Evolutionary conservation across 35 echinoderm and acorn worm species (phyloP).

Genomic region (Acanthaster planci): DNA sequence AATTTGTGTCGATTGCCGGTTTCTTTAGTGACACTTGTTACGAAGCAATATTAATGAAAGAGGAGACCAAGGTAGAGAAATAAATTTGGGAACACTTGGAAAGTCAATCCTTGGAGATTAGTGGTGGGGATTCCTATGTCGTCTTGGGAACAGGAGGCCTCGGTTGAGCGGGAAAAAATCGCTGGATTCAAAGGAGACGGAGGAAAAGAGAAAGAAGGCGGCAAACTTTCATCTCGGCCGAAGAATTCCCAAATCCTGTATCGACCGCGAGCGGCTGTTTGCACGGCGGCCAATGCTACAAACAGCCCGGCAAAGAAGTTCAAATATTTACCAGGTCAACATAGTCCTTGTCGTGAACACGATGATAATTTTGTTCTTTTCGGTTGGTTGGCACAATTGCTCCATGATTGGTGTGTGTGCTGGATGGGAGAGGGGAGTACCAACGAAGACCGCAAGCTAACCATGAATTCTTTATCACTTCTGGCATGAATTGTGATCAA

Average conservation of each 20-base stretch:
- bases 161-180: not conserved
- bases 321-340: not conserved
- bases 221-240: not conserved
- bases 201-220: not conserved
- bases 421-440: no score
- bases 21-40: no score
- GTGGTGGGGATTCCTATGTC: not conserved
- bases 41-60: no score
- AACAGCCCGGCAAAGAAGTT: not conserved
- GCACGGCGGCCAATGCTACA: not conserved
- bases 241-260: not conserved
- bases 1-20: no score
- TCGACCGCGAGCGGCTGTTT: not conserved
- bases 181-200: not conserved
- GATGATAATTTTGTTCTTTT: not conserved
- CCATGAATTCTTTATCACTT: not conserved
- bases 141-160: not conserved
- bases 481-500: not conserved
- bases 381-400: no score
- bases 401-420: no score
- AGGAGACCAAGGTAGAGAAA: no score
- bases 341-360: not conserved
- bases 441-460: no score
- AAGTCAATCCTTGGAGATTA: no score
- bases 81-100: no score